Base-by-base conservation (phyloP, 2,797 vertebrate genomes). In the Salarias fasciatus region DNA sequence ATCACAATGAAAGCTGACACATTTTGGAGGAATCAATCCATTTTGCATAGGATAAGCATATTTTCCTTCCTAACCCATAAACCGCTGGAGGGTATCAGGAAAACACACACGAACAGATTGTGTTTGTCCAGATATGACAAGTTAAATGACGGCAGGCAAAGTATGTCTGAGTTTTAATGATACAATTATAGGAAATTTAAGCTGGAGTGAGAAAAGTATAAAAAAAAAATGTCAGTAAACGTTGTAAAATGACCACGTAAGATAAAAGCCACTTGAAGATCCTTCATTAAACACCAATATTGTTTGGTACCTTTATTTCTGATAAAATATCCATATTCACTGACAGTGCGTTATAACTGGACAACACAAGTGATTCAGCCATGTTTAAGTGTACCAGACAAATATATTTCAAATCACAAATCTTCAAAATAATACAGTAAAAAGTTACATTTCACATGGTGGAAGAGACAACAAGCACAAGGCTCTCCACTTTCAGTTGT, bases 391-490 rank as follows among this genome's bases (percentile, higher is more conserved):
- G 7, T 41, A 29, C 28, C 35, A 58, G 12, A 40, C 11, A 12
- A 40, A 40, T 4, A 8, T 8, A 5, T 9, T 44, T 63, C 12
- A 50, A 6, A 43, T 45, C 30, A 6, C 0, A 43, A 9, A 24
- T 44, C 52, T 13, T 30, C 31, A 57, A 14, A 54, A 58, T 51
- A 53, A 50, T 30, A 52, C 40, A 48, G 48, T 42, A 5, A 29
- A 29, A 62, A 57, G 9, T 36, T 41, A 7, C 69, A 15, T 46
- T 51, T 58, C 38, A 52, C 46, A 41, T 11, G 30, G 44, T 31
- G 28, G 35, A 2, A n/a, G 41, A 47, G 45, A 47, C 38, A 82
- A 52, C 56, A 5, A 53, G 55, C 46, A 43, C 29, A 5, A 31
- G 5, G 4, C 42, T 24, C 8, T 4, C 33, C 51, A 53, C 49